Percentiles rank a stretch among this genome's conserved stretches.
phyloP scores from a whole-genome alignment of 1,140 invertebrate genomes.

The Anagrus nilaparvatae region DNA sequence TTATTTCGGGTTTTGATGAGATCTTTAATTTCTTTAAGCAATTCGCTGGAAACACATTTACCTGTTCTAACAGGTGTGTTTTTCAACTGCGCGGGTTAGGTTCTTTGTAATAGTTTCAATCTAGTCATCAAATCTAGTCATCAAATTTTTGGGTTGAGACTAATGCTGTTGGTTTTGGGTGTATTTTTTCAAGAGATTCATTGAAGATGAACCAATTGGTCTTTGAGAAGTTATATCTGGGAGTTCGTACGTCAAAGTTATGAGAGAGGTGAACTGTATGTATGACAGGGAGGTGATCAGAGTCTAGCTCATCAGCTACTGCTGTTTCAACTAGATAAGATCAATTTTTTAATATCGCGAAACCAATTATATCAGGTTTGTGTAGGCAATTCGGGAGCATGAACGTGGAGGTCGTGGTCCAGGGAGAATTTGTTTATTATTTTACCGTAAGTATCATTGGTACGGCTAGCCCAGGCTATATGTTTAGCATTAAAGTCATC shows the following conservation, averaged over 20 bases:
- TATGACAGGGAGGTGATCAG: background rate
- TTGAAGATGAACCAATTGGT: background rate
- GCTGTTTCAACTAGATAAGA: background rate
- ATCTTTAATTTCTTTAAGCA: constrained; percentile 1
- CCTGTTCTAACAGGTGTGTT: too few relatives aligned
- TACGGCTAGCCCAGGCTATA: background rate
- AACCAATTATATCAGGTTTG: background rate
- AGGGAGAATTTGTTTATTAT: background rate
- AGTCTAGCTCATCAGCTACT: background rate
- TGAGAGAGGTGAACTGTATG: background rate
- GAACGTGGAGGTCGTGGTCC: background rate
- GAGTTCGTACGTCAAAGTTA: background rate
- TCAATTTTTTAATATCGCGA: background rate
- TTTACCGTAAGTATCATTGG: background rate
- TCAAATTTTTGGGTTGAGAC: background rate
- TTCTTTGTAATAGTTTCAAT: background rate
- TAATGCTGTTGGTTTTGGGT: background rate
- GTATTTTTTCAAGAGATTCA: background rate
- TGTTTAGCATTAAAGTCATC: constrained; percentile 4
- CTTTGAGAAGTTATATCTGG: background rate
- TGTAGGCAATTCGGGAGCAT: background rate
- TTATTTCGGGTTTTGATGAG: constrained; percentile 5
- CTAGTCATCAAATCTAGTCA: too few relatives aligned
- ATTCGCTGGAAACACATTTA: too few relatives aligned
- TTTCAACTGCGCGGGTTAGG: constrained; percentile 3